Conservation (phyloP, 2,888 invertebrate species). For the Malacosoma neustria region DNA sequence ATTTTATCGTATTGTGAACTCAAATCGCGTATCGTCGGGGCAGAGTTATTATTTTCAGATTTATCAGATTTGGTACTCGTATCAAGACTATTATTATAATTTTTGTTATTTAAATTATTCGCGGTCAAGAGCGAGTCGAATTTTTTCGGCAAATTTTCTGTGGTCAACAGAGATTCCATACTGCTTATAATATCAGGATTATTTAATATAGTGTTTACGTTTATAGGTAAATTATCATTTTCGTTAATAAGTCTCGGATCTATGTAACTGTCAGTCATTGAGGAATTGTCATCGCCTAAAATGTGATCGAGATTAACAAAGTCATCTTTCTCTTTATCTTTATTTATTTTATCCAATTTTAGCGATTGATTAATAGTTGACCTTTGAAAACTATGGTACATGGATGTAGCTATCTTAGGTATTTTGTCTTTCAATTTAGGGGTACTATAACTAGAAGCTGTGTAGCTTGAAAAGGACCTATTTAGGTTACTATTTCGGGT, state of each 20-base stretch:
- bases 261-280: slow-evolving; percentile 69
- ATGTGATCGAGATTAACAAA: slow-evolving; percentile 67
- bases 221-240: slow-evolving; percentile 80
- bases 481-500: slow-evolving; percentile 55
- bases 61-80: slow-evolving; percentile 27
- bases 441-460: slow-evolving; percentile 55
- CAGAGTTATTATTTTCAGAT: slow-evolving; percentile 33
- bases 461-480: slow-evolving; percentile 61
- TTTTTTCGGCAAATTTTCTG: slow-evolving; percentile 64
- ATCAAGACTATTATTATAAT: slow-evolving; percentile 32
- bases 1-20: slow-evolving; percentile 69
- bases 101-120: slow-evolving; percentile 39
- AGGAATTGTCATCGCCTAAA: slow-evolving; percentile 52
- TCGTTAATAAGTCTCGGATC: slow-evolving; percentile 80
- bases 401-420: slow-evolving; percentile 61
- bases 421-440: slow-evolving; percentile 66
- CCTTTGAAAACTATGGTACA: slow-evolving; percentile 66
- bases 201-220: slow-evolving; percentile 65
- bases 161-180: slow-evolving; percentile 65
- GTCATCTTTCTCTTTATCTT: slow-evolving; percentile 47
- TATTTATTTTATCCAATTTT: slow-evolving; percentile 63
- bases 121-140: slow-evolving; percentile 55
- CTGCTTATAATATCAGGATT: slow-evolving; percentile 70
- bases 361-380: slow-evolving; percentile 56
- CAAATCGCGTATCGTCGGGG: slow-evolving; percentile 52